Evolutionary conservation across 2,113 vertebrate species (phyloP).

Genomic region (Fulica atra): DNA sequence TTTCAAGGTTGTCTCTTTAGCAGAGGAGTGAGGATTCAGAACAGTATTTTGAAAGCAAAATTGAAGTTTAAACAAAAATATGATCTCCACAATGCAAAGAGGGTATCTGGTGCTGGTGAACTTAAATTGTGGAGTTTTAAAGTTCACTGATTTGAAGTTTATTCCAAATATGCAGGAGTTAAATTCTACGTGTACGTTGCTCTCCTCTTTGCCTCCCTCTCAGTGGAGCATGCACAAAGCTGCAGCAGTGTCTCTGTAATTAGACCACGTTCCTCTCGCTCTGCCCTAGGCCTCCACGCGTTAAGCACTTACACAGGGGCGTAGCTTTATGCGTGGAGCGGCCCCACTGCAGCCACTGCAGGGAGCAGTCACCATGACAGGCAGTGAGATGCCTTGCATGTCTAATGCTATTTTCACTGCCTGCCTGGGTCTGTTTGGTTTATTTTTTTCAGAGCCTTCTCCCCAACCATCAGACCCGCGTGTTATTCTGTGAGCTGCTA

Average conservation of each 20-base stretch:
- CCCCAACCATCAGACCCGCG: background rate
- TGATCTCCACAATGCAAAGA: background rate
- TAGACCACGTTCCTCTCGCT: background rate
- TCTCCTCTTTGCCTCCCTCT: background rate
- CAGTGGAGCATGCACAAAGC: background rate
- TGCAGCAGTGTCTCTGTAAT: background rate
- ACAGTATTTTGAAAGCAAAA: background rate
- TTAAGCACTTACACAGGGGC: background rate
- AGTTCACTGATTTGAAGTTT: background rate
- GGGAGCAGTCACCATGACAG: background rate
- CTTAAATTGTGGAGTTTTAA: background rate
- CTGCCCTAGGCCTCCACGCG: background rate
- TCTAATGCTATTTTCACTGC: background rate
- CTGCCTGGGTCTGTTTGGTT: background rate
- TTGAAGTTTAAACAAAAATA: background rate
- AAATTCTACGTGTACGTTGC: background rate
- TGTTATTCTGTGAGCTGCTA: background rate
- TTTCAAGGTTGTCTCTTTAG: background rate
- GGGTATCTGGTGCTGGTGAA: background rate
- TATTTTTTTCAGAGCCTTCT: background rate
- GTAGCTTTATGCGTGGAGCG: background rate
- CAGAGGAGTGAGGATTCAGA: background rate
- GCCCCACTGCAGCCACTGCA: background rate
- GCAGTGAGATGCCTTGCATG: background rate
- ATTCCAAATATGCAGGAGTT: background rate